A percentile compares a stretch with the other conserved stretches of the same genome.
These are phyloP conservation scores for Micromesistius poutassou DNA, from an alignment of 2,797 vertebrate species.

Conservation along the genomic window DNA sequence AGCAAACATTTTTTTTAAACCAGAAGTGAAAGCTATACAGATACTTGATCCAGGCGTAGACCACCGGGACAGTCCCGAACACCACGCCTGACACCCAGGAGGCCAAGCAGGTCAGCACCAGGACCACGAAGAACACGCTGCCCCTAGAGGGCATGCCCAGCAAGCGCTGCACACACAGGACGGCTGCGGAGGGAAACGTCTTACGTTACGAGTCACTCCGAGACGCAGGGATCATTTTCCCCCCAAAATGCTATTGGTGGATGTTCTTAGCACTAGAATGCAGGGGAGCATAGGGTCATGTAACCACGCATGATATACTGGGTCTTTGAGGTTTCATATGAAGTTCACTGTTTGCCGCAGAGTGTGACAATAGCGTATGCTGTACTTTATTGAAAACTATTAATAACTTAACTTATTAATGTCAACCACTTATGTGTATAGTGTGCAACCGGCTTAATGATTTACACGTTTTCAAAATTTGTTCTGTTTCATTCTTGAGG, in stretches of 20 bases:
- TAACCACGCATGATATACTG: neutral
- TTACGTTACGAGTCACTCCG: neutral
- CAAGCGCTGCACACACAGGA: conserved; percentile 67
- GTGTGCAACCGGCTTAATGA: neutral
- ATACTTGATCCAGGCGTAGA: conserved; percentile 71
- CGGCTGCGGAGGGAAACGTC: conserved; percentile 42
- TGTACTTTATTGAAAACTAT: no score
- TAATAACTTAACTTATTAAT: no score
- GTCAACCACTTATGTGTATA: no score
- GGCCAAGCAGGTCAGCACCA: conserved; percentile 51
- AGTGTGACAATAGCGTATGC: no score
- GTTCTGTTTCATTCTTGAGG: neutral
- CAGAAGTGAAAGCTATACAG: neutral
- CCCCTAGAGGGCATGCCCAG: conserved; percentile 40
- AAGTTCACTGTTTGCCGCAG: neutral
- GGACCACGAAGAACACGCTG: conserved; percentile 34
- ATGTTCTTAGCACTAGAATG: neutral
- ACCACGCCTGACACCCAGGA: conserved; percentile 69
- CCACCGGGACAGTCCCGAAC: conserved; percentile 69
- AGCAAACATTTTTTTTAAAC: neutral
- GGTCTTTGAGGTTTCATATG: neutral
- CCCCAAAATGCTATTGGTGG: neutral
- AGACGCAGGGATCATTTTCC: neutral
- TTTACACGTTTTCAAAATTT: neutral
- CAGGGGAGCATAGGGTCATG: neutral